Conservation (phyloP, 1,140 invertebrate genomes). For the Pseudomyrmex dendroicus region DNA sequence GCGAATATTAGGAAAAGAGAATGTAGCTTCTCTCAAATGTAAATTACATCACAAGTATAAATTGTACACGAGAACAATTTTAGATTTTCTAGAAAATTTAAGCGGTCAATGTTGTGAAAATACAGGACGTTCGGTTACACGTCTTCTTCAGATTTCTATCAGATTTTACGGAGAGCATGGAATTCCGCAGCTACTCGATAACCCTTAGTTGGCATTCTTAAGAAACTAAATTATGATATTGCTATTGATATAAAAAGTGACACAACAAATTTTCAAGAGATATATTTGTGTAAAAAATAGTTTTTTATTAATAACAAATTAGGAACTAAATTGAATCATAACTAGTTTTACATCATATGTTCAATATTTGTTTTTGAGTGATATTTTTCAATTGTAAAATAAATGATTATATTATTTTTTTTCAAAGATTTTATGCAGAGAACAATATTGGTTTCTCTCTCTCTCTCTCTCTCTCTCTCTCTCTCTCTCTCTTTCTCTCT, state of each 20-base stretch:
- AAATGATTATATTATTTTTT: no score
- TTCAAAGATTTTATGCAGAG: no score
- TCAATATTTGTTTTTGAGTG: no score
- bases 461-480: no score
- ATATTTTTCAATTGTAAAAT: background rate
- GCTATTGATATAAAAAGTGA: no score
- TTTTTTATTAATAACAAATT: background rate
- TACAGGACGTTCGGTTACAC: slow-evolving; percentile 4
- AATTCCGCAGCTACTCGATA: slow-evolving; percentile 33
- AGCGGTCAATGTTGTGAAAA: slow-evolving; percentile 50
- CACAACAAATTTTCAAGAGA: no score
- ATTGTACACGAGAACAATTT: slow-evolving; percentile 8
- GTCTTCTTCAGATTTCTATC: slow-evolving; percentile 50
- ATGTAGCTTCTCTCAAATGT: background rate
- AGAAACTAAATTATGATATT: no score
- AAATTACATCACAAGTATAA: slow-evolving; percentile 6
- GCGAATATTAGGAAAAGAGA: background rate
- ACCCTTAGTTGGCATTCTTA: no score
- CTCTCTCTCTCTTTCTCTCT: no score
- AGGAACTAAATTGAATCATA: background rate
- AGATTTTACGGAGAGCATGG: slow-evolving; percentile 27
- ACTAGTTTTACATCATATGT: background rate
- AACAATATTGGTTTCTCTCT: no score
- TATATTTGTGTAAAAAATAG: no score
- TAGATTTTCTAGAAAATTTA: slow-evolving; percentile 21